Base-by-base conservation (phyloP, 2,888 invertebrate species). In the Agrotis segetum region DNA sequence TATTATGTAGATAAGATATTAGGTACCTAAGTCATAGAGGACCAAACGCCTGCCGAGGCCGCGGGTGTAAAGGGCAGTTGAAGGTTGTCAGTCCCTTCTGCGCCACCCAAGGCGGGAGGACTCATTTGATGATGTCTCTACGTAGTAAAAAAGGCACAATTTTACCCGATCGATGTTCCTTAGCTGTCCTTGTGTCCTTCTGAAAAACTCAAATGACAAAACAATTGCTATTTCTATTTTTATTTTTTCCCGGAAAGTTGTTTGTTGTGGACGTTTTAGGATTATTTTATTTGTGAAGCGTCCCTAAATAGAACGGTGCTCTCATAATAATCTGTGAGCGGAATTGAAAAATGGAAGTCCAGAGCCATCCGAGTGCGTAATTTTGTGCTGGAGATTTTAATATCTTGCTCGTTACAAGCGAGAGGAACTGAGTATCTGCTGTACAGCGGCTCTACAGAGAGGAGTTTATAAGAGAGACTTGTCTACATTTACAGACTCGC, bases 341-440 rank as follows among this genome's bases (percentile, higher is more conserved):
- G 59, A 82, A 82, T 82, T 79, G 71, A 79, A 81, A 82, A 82
- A 82, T 82, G 79, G 67, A 65, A 79, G 59, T 24, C 68, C 59
- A 47, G 40, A 47, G 24, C 53, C 62, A 64, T 61, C 64, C 71
- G 53, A 72, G 65, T 68, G 72, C 78, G 83, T 79, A 75, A 79
- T 81, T 70, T 70, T 19, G 67, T 29, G 50, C 67, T 65, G 66
- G 44, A 69, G 58, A 64, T n/a, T 73, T 65, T 78, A 82, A 78
- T 79, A 73, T 67, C 69, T 71, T 19, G 59, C 62, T 71, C 46
- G 55, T 75, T 67, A 66, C 53, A 44, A 66, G 44, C 16, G 17
- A 52, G 16, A n/a, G 34, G 40, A 49, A 49, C 49, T 17, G 52
- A 59, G 55, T 70, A 16, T 52, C 58, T 65, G 21, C 55, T 19